phyloP scores from a whole-genome alignment of 2,888 invertebrate genomes.

The Mythimna lalbum region DNA sequence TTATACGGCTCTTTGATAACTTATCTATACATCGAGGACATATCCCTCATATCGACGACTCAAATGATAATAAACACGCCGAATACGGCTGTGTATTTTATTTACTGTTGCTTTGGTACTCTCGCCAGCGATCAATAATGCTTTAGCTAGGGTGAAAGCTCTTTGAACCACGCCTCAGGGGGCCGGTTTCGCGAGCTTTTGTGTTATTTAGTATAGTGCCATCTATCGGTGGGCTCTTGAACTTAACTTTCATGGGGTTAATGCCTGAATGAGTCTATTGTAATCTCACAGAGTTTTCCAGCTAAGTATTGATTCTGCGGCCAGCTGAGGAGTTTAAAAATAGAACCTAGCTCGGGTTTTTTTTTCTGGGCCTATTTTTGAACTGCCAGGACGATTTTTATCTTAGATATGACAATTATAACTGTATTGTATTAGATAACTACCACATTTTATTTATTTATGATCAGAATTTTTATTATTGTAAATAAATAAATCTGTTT shows the following conservation, averaged over 20 bases:
- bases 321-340: conserved; percentile 43
- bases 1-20: conserved; percentile 71
- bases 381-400: not conserved
- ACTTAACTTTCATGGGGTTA: conserved; percentile 60
- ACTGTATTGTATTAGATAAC: not conserved
- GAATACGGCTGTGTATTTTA: conserved; percentile 79
- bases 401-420: too few relatives aligned
- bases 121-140: conserved; percentile 81
- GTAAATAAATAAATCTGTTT: not conserved
- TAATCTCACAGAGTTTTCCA: conserved; percentile 27
- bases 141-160: conserved; percentile 84
- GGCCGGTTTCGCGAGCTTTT: conserved; percentile 75
- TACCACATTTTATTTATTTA: not conserved
- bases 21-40: conserved; percentile 75
- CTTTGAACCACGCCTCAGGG: conserved; percentile 80
- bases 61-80: conserved; percentile 69
- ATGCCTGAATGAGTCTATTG: conserved; percentile 43
- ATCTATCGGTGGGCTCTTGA: conserved; percentile 72
- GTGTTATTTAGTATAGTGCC: conserved; percentile 69
- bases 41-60: conserved; percentile 53
- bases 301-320: conserved; percentile 50
- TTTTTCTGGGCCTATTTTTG: conserved; percentile 6
- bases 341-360: conserved; percentile 23
- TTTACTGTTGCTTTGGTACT: conserved; percentile 75
- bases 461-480: not conserved